Evolutionary conservation across 92 coral and sea anemone genomes (phyloP).

Genomic region (Porites divaricata): DNA sequence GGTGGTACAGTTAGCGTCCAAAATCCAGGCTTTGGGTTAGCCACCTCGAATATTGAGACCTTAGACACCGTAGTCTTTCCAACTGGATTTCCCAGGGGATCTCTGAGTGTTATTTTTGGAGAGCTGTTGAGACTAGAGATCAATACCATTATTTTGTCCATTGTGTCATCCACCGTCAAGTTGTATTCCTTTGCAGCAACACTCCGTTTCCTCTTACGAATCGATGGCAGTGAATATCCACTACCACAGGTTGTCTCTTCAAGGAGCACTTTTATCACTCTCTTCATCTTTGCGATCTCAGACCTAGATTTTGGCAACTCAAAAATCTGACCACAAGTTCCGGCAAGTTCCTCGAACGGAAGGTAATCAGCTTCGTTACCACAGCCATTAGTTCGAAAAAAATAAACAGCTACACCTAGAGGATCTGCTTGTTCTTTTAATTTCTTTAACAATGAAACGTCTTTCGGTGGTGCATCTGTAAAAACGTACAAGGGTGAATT

Average conservation of each 20-base stretch:
- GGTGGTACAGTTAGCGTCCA: constrained; percentile 61
- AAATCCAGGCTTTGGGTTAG: constrained; percentile 59
- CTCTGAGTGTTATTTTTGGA: constrained; percentile 29
- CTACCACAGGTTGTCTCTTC: constrained; percentile 45
- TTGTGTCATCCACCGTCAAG: constrained; percentile 62
- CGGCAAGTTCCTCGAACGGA: constrained; percentile 60
- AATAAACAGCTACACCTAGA: constrained; percentile 53
- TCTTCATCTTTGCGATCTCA: constrained; percentile 14
- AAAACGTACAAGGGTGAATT: constrained; percentile 86
- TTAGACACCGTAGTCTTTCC: constrained; percentile 43
- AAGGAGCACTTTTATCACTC: constrained; percentile 11
- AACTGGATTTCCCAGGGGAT: constrained; percentile 35
- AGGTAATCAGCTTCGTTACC: background rate
- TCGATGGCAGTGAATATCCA: constrained; percentile 19
- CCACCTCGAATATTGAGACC: constrained; percentile 60
- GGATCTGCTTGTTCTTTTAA: background rate
- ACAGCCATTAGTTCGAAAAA: constrained; percentile 45
- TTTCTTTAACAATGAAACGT: constrained; percentile 9
- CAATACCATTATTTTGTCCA: constrained; percentile 59
- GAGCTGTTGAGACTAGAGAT: constrained; percentile 40
- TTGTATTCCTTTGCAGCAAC: background rate
- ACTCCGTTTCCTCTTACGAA: constrained; percentile 23
- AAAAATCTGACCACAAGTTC: constrained; percentile 66
- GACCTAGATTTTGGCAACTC: constrained; percentile 24
- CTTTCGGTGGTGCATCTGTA: constrained; percentile 88